Evolutionary conservation across 2,888 invertebrate species (phyloP).

Genomic region (Lagria hirta): DNA sequence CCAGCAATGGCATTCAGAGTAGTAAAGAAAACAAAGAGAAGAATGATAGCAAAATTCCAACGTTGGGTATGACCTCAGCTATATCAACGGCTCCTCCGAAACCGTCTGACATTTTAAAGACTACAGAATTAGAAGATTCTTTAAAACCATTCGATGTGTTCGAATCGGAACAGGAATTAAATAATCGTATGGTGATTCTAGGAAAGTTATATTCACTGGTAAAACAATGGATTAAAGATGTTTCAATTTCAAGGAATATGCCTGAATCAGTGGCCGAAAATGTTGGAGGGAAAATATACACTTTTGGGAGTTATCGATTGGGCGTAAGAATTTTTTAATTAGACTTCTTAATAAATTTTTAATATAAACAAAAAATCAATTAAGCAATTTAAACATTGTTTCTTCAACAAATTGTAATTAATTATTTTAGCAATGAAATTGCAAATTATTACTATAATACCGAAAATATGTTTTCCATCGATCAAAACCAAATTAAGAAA

Average conservation of each 20-base stretch:
- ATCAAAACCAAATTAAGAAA: too few species aligned
- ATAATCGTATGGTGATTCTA: constrained; percentile 83
- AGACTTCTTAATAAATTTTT: constrained; percentile 4
- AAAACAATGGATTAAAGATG: constrained; percentile 90
- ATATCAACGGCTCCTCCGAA: constrained; percentile 87
- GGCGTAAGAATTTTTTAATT: constrained; percentile 65
- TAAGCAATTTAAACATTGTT: constrained; percentile 1
- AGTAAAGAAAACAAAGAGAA: constrained; percentile 45
- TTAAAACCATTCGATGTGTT: constrained; percentile 85
- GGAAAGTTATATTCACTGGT: constrained; percentile 88
- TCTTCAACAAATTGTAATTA: too few species aligned
- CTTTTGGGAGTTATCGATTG: constrained; percentile 96
- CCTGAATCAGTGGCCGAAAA: constrained; percentile 86
- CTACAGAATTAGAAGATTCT: constrained; percentile 74
- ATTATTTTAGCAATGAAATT: too few species aligned
- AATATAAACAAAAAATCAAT: constrained; percentile 4
- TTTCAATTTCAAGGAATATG: constrained; percentile 88
- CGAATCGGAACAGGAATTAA: constrained; percentile 86
- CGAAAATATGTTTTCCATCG: too few species aligned
- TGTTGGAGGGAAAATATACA: constrained; percentile 97
- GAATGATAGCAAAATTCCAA: constrained; percentile 63
- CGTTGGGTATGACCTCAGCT: constrained; percentile 91
- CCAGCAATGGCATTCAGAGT: constrained; percentile 35
- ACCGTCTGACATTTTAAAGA: constrained; percentile 72
- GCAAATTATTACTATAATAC: too few species aligned